A percentile compares a stretch with the other conserved stretches of the same genome.
phyloP scores from a whole-genome alignment of 2,113 vertebrate genomes.

The Oplegnathus fasciatus region DNA sequence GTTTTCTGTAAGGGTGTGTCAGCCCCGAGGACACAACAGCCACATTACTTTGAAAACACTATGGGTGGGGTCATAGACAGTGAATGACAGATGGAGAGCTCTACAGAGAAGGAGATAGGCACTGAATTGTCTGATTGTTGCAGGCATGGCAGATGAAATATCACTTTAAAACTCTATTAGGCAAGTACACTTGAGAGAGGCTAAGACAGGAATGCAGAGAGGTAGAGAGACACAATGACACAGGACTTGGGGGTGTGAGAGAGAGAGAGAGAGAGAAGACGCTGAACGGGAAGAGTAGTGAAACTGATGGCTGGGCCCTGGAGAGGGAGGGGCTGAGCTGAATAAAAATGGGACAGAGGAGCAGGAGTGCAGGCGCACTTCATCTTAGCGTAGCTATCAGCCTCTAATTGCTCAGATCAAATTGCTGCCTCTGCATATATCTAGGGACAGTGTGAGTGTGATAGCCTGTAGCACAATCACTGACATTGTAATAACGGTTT shows the following conservation, averaged over 20 bases:
- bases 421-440: conserved; percentile 60
- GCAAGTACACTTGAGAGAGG: background rate
- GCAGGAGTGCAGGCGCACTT: conserved; percentile 28
- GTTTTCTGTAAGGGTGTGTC: background rate
- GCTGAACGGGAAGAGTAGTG: conserved; percentile 14
- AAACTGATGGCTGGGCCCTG: conserved; percentile 39
- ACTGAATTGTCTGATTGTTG: background rate
- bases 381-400: conserved; percentile 45
- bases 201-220: conserved; percentile 12
- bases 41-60: background rate
- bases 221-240: background rate
- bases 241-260: conserved; percentile 8
- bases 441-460: conserved; percentile 42
- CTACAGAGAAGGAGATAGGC: too few species aligned
- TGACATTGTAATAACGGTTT: conserved; percentile 74
- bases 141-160: background rate
- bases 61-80: background rate
- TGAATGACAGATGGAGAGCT: background rate
- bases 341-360: conserved; percentile 46
- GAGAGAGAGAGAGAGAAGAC: background rate
- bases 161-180: background rate
- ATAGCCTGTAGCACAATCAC: conserved; percentile 60
- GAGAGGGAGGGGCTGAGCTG: conserved; percentile 32
- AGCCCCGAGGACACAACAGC: background rate
- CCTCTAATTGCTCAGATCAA: conserved; percentile 69